A percentile compares a stretch with the other conserved stretches of the same genome.
Evolutionary conservation across 2,113 vertebrate species (phyloP).

Genomic region (Eptatretus burgeri): DNA sequence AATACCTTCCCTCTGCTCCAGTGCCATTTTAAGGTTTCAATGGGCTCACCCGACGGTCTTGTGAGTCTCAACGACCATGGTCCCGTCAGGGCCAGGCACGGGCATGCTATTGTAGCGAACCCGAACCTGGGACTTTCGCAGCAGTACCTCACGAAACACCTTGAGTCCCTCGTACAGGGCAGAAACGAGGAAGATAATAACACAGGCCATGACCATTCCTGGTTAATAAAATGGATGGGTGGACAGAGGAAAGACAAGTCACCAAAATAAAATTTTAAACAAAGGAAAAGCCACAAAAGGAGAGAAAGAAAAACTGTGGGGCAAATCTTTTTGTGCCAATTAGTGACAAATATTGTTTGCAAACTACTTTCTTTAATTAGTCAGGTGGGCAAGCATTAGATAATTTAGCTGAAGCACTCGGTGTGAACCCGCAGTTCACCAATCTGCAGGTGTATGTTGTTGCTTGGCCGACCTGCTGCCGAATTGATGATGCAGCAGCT

Average conservation of each 20-base stretch:
- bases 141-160: slow-evolving; percentile 52
- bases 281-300: not conserved
- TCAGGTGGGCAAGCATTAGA: not conserved
- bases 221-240: slow-evolving; percentile 12
- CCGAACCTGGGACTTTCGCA: slow-evolving; percentile 74
- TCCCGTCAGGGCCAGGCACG: slow-evolving; percentile 58
- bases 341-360: not conserved
- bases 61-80: slow-evolving; percentile 81
- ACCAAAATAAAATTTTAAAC: not conserved
- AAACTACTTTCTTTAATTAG: not conserved
- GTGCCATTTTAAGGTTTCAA: no score
- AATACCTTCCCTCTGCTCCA: no score
- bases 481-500: slow-evolving; percentile 52
- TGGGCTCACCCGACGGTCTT: slow-evolving; percentile 69
- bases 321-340: not conserved
- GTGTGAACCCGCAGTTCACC: not conserved
- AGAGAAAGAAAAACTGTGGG: not conserved
- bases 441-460: slow-evolving; percentile 10
- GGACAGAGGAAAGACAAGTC: no score
- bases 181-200: slow-evolving; percentile 60
- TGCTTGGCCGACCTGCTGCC: slow-evolving; percentile 29
- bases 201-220: slow-evolving; percentile 82
- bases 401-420: not conserved
- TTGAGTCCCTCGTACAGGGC: slow-evolving; percentile 80
- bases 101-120: slow-evolving; percentile 98